A percentile compares a stretch with the other conserved stretches of the same genome.
phyloP scores from a whole-genome alignment of 2,888 invertebrate species.

The Stenurella melanura region DNA sequence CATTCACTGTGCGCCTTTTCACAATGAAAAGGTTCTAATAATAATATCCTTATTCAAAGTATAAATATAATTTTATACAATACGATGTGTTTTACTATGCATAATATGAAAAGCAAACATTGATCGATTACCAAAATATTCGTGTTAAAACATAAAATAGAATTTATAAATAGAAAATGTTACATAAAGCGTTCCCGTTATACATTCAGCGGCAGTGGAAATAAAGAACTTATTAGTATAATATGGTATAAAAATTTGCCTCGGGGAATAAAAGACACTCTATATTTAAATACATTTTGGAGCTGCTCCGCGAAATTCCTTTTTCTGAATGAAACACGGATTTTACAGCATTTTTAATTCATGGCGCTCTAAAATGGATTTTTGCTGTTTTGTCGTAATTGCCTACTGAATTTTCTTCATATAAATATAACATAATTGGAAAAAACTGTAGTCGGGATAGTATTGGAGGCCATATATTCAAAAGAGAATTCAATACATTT shows the following conservation, averaged over 20 bases:
- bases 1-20: too few relatives aligned
- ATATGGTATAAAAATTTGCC: constrained; percentile 1
- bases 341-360: neutral
- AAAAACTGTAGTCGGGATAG: too few relatives aligned
- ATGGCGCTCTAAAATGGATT: neutral
- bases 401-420: neutral
- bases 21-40: neutral
- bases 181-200: neutral
- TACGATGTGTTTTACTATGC: neutral
- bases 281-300: neutral
- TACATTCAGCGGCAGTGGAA: neutral
- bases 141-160: neutral
- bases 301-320: neutral
- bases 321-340: neutral
- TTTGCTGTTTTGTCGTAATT: neutral
- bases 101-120: neutral
- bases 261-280: constrained; percentile 1
- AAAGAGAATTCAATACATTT: too few relatives aligned
- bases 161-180: constrained; percentile 4
- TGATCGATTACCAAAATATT: constrained; percentile 3
- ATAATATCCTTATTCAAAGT: neutral
- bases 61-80: constrained; percentile 1
- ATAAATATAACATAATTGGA: too few relatives aligned
- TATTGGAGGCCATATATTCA: too few relatives aligned
- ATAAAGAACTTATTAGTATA: neutral